Evolutionary conservation across 2,888 invertebrate genomes (phyloP).

Genomic region (Agonum fuliginosum): DNA sequence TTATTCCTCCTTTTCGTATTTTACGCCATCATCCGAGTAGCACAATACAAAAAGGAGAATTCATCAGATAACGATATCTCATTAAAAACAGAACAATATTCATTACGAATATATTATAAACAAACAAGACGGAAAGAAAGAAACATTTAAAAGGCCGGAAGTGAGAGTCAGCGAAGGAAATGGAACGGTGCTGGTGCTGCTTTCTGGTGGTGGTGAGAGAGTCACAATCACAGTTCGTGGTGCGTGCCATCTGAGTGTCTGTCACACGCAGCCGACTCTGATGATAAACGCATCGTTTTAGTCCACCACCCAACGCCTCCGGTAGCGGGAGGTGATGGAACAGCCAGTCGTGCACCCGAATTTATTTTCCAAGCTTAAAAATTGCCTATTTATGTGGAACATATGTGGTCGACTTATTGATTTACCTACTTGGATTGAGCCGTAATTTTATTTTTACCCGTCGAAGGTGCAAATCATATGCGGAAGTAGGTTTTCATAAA

Average conservation of each 20-base stretch:
- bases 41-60: conserved; percentile 42
- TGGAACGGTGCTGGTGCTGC: background rate
- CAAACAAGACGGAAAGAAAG: conserved; percentile 48
- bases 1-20: conserved; percentile 10
- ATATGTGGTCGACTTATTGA: conserved; percentile 41
- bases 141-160: conserved; percentile 12
- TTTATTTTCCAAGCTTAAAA: conserved; percentile 44
- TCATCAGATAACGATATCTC: conserved; percentile 51
- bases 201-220: no score
- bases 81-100: conserved; percentile 53
- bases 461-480: conserved; percentile 17
- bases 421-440: conserved; percentile 26
- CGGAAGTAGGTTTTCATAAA: background rate
- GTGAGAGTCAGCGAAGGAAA: background rate
- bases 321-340: conserved; percentile 23
- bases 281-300: conserved; percentile 58
- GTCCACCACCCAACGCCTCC: background rate
- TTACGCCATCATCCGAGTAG: conserved; percentile 7
- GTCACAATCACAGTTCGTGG: background rate
- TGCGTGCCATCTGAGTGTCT: conserved; percentile 49
- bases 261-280: conserved; percentile 48
- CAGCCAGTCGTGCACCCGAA: conserved; percentile 14
- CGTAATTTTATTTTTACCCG: conserved; percentile 32
- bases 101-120: conserved; percentile 49
- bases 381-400: conserved; percentile 48